A percentile compares a stretch with the other conserved stretches of the same genome.
Conservation (phyloP, 2,888 invertebrate species). For the Ochlodes sylvanus region DNA sequence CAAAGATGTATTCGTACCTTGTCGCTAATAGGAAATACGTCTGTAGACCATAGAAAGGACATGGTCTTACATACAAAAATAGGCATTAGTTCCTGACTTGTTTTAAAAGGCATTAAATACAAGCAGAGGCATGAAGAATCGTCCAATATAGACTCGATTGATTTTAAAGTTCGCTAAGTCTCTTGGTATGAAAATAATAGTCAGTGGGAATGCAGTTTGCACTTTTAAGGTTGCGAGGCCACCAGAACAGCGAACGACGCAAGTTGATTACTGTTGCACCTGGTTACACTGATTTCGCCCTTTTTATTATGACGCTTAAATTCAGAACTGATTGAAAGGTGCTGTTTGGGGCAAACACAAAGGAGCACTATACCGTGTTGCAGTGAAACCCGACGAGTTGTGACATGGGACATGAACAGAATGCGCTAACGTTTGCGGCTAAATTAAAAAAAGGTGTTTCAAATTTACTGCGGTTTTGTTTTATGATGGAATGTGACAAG, state of each 20-base stretch:
- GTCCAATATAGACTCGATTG: constrained; percentile 39
- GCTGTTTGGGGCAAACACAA: neutral
- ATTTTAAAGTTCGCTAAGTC: constrained; percentile 48
- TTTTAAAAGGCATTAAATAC: constrained; percentile 17
- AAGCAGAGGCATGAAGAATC: constrained; percentile 14
- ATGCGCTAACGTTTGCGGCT: constrained; percentile 40
- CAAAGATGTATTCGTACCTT: neutral
- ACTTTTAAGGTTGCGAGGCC: constrained; percentile 74
- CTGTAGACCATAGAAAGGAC: neutral
- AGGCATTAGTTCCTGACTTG: constrained; percentile 16
- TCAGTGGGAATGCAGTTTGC: constrained; percentile 75
- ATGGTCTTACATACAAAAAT: neutral
- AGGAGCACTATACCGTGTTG: constrained; percentile 37
- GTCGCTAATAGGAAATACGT: constrained; percentile 7
- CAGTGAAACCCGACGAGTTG: constrained; percentile 43
- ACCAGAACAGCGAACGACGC: constrained; percentile 28
- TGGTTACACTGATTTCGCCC: constrained; percentile 44
- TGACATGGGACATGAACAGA: constrained; percentile 38
- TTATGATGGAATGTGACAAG: constrained; percentile 36
- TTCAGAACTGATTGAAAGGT: constrained; percentile 4
- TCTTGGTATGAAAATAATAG: constrained; percentile 68
- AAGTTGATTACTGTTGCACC: constrained; percentile 29
- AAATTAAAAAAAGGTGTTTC: constrained; percentile 36
- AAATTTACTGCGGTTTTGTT: constrained; percentile 27
- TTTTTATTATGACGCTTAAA: constrained; percentile 31